Evolutionary conservation across 2,888 invertebrate species (phyloP).

Genomic region (Lottia scabra): DNA sequence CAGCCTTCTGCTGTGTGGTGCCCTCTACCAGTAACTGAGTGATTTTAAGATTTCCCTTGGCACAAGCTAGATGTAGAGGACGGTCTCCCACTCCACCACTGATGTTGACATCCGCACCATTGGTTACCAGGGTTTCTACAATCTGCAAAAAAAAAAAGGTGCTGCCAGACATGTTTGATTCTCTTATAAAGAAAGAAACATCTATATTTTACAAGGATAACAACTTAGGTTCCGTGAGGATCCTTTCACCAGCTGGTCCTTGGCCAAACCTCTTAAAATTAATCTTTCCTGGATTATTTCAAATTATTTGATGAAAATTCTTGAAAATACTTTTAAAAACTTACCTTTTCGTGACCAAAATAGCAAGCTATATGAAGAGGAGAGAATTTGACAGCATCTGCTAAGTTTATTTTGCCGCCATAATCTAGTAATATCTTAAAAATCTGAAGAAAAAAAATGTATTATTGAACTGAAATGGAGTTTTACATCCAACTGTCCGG

Average conservation of each 20-base stretch:
- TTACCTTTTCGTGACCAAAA: slow-evolving; percentile 70
- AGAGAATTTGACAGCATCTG: slow-evolving; percentile 70
- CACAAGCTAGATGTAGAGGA: slow-evolving; percentile 70
- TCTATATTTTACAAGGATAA: no score
- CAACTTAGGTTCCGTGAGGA: no score
- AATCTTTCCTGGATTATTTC: no score
- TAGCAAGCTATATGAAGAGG: slow-evolving; percentile 71
- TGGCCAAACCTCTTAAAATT: no score
- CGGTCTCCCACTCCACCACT: slow-evolving; percentile 70
- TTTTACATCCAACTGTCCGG: no score
- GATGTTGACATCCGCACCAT: slow-evolving; percentile 68
- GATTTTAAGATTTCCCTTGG: slow-evolving; percentile 66
- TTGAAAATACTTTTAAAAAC: no score
- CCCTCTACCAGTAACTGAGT: slow-evolving; percentile 68
- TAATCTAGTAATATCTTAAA: slow-evolving; percentile 60
- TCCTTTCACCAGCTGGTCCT: no score
- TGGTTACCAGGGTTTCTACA: slow-evolving; percentile 63
- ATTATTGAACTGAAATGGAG: no score
- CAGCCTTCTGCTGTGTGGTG: slow-evolving; percentile 58
- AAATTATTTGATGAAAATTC: no score
- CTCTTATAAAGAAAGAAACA: no score
- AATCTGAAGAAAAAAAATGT: slow-evolving; percentile 44
- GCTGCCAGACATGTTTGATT: no score
- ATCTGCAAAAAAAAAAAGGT: slow-evolving; percentile 50
- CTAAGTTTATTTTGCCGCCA: slow-evolving; percentile 67